Evolutionary conservation across 2,113 vertebrate species (phyloP).

Genomic region (Neodontobutis hainanensis): DNA sequence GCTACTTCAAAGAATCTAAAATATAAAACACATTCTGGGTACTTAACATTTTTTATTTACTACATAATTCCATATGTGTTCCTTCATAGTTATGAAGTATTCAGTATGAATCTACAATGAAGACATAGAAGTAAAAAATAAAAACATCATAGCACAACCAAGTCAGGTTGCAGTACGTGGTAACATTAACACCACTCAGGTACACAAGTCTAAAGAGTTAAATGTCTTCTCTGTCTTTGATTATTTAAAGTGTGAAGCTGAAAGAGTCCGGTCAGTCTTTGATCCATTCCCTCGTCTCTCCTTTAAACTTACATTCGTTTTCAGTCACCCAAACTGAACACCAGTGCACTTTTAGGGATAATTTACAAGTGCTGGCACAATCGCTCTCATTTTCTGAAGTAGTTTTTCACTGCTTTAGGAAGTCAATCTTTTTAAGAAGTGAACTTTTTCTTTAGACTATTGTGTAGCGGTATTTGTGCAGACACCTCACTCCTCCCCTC

Average conservation of each 20-base stretch:
- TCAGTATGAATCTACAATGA: too few relatives aligned
- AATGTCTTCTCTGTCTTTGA: not conserved
- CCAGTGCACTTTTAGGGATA: constrained; percentile 1
- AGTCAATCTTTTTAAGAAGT: constrained; percentile 10
- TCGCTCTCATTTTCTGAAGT: constrained; percentile 5
- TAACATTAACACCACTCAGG: not conserved
- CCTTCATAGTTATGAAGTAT: too few relatives aligned
- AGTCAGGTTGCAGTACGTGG: too few relatives aligned
- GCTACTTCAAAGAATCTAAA: too few relatives aligned
- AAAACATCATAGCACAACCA: too few relatives aligned
- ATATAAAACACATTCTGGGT: too few relatives aligned
- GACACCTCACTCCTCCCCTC: not conserved
- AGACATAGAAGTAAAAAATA: too few relatives aligned
- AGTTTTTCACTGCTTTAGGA: constrained; percentile 6
- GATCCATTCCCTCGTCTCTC: not conserved
- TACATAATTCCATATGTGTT: too few relatives aligned
- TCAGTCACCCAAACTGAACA: not conserved
- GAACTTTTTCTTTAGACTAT: not conserved
- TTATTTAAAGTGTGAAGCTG: constrained; percentile 2
- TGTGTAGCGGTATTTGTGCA: not conserved
- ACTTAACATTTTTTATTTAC: too few relatives aligned
- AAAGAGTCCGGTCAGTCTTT: not conserved
- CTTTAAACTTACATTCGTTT: not conserved
- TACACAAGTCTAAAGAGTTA: not conserved
- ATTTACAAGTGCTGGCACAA: not conserved